phyloP scores from a whole-genome alignment of 2,113 vertebrate genomes.

The Struthidea cinerea region DNA sequence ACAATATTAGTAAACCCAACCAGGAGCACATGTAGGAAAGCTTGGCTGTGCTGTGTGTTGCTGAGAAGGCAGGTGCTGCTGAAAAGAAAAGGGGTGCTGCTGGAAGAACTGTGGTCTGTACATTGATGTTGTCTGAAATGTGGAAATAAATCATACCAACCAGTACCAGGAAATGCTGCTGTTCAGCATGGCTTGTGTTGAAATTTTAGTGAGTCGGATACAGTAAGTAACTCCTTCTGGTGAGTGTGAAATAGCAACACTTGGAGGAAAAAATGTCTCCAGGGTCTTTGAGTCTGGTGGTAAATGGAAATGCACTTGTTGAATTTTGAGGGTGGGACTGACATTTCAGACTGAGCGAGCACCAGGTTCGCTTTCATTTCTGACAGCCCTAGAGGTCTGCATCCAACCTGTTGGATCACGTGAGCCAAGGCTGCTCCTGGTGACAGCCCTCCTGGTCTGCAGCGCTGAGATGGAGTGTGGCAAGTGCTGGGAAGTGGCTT shows the following conservation, averaged over 20 bases:
- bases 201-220: not conserved
- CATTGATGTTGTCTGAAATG: not conserved
- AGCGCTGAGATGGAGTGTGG: not conserved
- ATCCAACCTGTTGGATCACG: not conserved
- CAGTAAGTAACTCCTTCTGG: not conserved
- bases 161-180: not conserved
- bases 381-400: not conserved
- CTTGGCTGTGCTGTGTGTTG: not conserved
- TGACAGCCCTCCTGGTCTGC: not conserved
- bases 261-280: not conserved
- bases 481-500: not conserved
- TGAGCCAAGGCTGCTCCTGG: not conserved
- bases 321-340: not conserved
- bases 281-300: not conserved
- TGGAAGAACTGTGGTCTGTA: not conserved
- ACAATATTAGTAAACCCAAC: not conserved
- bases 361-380: rapidly evolving
- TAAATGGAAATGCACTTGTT: not conserved
- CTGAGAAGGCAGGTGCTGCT: not conserved
- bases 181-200: not conserved
- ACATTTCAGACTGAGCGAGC: not conserved
- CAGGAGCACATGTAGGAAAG: rapidly evolving
- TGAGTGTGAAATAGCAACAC: not conserved
- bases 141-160: not conserved
- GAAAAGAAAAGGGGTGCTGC: not conserved